Evolutionary conservation across 2,113 vertebrate genomes (phyloP).

Genomic region (Bothrops jararaca): DNA sequence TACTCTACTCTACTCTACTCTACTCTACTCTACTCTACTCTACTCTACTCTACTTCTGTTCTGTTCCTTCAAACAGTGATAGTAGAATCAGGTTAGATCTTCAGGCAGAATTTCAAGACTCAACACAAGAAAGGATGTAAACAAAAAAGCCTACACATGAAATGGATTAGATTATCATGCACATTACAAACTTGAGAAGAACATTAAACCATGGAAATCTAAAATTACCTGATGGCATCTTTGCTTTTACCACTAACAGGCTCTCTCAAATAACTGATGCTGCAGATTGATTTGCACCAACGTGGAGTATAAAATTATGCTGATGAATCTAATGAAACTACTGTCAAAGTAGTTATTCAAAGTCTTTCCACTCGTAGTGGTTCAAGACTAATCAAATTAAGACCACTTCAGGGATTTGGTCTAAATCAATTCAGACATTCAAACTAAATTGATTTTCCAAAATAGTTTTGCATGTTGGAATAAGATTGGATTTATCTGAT

Average conservation of each 20-base stretch:
- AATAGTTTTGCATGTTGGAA: neutral
- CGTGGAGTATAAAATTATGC: neutral
- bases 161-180: neutral
- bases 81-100: neutral
- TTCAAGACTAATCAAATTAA: neutral
- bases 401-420: neutral
- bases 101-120: neutral
- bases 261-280: neutral
- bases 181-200: neutral
- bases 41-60: too few species aligned
- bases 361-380: neutral
- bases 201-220: neutral
- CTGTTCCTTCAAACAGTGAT: neutral
- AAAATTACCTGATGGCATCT: neutral
- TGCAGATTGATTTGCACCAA: neutral
- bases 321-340: neutral
- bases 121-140: neutral
- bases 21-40: too few species aligned
- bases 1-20: too few species aligned
- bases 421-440: neutral
- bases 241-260: neutral
- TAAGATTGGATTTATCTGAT: neutral
- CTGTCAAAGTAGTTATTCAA: neutral
- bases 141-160: neutral
- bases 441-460: neutral